A percentile compares a stretch with the other conserved stretches of the same genome.
phyloP scores from a whole-genome alignment of 2,888 invertebrate genomes.

The Tetramorium bicarinatum region DNA sequence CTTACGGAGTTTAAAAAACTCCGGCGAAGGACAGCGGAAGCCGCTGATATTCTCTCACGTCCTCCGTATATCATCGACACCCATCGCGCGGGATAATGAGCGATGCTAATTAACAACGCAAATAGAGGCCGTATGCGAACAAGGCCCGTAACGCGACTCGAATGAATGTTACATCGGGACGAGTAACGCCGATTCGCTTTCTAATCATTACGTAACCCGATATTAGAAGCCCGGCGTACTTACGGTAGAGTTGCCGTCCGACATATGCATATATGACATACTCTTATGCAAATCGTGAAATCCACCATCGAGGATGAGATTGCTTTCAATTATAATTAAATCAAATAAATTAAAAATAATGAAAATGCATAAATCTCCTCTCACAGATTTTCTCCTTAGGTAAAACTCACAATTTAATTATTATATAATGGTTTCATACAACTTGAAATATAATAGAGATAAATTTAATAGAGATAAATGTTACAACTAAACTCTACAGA shows the following conservation, averaged over 20 bases:
- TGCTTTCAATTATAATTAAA: neutral
- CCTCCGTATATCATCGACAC: slow-evolving; percentile 16
- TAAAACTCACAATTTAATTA: slow-evolving; percentile 1
- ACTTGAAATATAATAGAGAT: neutral
- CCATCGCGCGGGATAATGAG: slow-evolving; percentile 48
- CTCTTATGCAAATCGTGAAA: slow-evolving; percentile 17
- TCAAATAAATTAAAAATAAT: slow-evolving; percentile 10
- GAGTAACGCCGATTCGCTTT: slow-evolving; percentile 75
- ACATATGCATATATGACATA: neutral
- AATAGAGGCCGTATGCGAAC: slow-evolving; percentile 31
- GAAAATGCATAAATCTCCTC: neutral
- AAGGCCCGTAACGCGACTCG: slow-evolving; percentile 39
- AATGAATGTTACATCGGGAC: slow-evolving; percentile 48
- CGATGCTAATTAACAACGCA: slow-evolving; percentile 37
- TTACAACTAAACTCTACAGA: neutral
- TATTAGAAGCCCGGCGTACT: slow-evolving; percentile 42
- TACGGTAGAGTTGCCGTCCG: slow-evolving; percentile 47
- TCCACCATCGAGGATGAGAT: neutral
- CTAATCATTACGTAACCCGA: slow-evolving; percentile 77
- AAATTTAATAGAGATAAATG: neutral
- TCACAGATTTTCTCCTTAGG: neutral
- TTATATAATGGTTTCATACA: neutral
- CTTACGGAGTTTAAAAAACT: neutral
- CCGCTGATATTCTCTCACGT: slow-evolving; percentile 5
- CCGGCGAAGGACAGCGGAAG: slow-evolving; percentile 12